Evolutionary conservation across 2,888 invertebrate species (phyloP).

Genomic region (Drosophila mimetica): DNA sequence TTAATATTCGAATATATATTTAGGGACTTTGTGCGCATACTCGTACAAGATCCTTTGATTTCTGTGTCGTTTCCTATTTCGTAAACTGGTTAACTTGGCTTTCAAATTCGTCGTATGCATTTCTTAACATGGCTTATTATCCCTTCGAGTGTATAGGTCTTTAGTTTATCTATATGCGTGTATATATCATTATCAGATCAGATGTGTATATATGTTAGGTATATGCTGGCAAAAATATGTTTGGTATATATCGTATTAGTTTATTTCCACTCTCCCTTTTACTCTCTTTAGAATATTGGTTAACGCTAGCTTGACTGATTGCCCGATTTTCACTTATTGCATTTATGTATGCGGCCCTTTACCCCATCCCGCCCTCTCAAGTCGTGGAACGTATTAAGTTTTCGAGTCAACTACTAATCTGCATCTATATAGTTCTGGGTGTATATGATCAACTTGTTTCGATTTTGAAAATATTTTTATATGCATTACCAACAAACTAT

Average conservation of each 20-base stretch:
- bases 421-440: constrained; percentile 29
- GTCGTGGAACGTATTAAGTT: constrained; percentile 46
- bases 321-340: constrained; percentile 67
- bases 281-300: constrained; percentile 58
- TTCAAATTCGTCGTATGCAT: constrained; percentile 63
- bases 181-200: constrained; percentile 41
- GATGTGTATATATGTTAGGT: constrained; percentile 38
- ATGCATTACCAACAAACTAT: constrained; percentile 62
- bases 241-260: constrained; percentile 38
- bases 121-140: constrained; percentile 49
- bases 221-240: constrained; percentile 69
- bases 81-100: constrained; percentile 65
- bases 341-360: constrained; percentile 22
- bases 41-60: constrained; percentile 12
- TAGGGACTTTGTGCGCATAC: constrained; percentile 17
- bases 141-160: constrained; percentile 48
- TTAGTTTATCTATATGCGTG: constrained; percentile 33
- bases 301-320: constrained; percentile 68
- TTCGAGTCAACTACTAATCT: constrained; percentile 43
- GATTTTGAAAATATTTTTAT: constrained; percentile 42
- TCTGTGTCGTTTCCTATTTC: constrained; percentile 8
- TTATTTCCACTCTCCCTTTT: constrained; percentile 18
- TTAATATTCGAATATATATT: constrained; percentile 24
- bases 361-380: constrained; percentile 25
- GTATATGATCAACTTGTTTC: constrained; percentile 45